Evolutionary conservation across 2,888 invertebrate genomes (phyloP).

Genomic region (Physocephala rufipes): DNA sequence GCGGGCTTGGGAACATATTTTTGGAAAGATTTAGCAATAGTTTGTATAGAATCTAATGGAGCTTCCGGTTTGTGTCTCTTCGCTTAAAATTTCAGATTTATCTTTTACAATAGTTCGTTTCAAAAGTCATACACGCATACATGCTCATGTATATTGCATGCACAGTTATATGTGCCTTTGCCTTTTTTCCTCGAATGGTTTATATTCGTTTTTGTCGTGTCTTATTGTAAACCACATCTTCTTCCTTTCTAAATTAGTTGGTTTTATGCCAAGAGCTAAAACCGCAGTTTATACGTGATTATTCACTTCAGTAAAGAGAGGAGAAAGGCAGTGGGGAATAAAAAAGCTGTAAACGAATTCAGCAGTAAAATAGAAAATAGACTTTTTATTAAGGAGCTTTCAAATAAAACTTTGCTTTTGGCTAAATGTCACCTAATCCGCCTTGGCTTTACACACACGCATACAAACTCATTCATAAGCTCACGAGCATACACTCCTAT

Average conservation of each 20-base stretch:
- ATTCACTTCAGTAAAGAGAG: too few species aligned
- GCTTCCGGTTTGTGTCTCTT: slow-evolving; percentile 29
- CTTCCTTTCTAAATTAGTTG: background rate
- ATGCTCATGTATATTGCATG: background rate
- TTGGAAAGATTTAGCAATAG: background rate
- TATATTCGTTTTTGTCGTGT: background rate
- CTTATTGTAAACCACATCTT: background rate
- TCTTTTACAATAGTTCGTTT: too few species aligned
- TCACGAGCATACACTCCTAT: background rate
- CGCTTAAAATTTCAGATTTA: background rate
- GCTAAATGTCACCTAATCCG: background rate
- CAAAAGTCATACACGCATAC: background rate
- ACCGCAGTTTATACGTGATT: background rate
- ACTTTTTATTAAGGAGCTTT: background rate
- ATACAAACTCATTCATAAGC: background rate
- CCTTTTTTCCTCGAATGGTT: background rate
- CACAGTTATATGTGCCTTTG: background rate
- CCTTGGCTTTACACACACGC: background rate
- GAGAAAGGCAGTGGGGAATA: too few species aligned
- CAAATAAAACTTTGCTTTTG: background rate
- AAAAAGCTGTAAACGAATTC: too few species aligned
- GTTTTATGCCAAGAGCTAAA: background rate
- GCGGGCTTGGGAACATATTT: slow-evolving; percentile 41
- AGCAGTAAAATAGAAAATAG: background rate
- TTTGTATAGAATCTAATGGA: slow-evolving; percentile 33